These are phyloP conservation scores for Jacana jacana DNA, from an alignment of 2,113 vertebrate genomes.

Conservation along the genomic window DNA sequence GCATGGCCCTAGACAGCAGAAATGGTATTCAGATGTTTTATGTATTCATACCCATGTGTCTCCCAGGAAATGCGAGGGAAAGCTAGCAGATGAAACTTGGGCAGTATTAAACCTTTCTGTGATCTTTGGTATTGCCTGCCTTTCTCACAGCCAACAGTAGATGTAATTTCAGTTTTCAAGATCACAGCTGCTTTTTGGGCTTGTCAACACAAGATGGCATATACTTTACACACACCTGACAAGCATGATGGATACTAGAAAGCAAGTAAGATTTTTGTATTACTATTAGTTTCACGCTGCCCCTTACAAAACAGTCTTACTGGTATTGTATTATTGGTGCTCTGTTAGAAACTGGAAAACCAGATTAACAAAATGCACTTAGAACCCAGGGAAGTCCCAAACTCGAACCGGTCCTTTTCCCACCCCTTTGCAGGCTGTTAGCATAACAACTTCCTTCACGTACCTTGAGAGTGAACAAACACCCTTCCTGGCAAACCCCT, in stretches of 20 bases:
- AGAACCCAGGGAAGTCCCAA: neutral
- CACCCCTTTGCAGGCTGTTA: neutral
- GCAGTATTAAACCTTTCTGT: neutral
- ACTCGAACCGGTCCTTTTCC: neutral
- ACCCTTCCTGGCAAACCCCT: neutral
- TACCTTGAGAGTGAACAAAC: constrained; percentile 20
- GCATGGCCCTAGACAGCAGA: neutral
- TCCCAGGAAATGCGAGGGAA: neutral
- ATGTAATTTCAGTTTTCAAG: neutral
- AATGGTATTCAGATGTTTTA: neutral
- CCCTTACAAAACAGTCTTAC: neutral
- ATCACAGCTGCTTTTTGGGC: constrained; percentile 59
- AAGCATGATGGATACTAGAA: constrained; percentile 54
- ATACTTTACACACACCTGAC: constrained; percentile 72
- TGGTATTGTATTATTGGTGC: neutral
- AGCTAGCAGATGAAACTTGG: neutral
- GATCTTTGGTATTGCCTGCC: neutral
- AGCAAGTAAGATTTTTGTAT: neutral
- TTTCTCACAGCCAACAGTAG: neutral
- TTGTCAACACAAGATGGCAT: constrained; percentile 75
- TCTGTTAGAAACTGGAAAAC: neutral
- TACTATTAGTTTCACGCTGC: neutral
- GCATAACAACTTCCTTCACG: neutral
- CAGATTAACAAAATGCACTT: neutral
- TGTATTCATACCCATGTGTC: neutral